phyloP scores from a whole-genome alignment of 2,888 invertebrate species.

The Microplitis manilae region DNA sequence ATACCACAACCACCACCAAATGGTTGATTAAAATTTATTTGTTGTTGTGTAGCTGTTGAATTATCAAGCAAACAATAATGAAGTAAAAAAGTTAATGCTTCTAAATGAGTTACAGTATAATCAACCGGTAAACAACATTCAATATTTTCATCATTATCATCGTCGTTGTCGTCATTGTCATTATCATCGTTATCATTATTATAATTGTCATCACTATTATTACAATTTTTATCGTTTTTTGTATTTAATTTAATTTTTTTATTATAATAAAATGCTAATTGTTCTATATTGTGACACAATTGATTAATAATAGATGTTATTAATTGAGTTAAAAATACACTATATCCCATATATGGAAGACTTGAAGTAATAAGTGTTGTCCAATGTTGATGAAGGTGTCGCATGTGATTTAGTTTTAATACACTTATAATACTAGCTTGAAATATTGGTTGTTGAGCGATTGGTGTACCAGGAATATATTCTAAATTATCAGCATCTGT shows the following conservation, averaged over 20 bases:
- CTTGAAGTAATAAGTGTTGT: constrained; percentile 85
- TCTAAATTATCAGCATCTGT: constrained; percentile 71
- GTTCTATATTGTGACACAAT: constrained; percentile 84
- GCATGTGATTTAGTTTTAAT: constrained; percentile 79
- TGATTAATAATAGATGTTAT: constrained; percentile 86
- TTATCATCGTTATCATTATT: constrained; percentile 47
- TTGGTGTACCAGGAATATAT: constrained; percentile 77
- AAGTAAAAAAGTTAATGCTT: constrained; percentile 83
- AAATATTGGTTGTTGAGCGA: constrained; percentile 88
- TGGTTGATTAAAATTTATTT: constrained; percentile 75
- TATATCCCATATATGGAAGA: constrained; percentile 81
- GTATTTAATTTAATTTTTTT: constrained; percentile 57
- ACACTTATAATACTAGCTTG: constrained; percentile 85
- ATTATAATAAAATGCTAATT: constrained; percentile 69
- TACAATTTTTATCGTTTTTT: constrained; percentile 14
- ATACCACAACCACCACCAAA: constrained; percentile 63
- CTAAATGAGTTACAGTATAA: constrained; percentile 84
- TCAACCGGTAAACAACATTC: constrained; percentile 79
- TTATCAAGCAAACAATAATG: constrained; percentile 86
- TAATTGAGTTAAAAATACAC: constrained; percentile 81
- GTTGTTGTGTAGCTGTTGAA: constrained; percentile 70
- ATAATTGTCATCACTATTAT: not conserved
- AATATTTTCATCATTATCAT: constrained; percentile 57
- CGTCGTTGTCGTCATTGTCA: not conserved
- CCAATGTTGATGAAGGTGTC: constrained; percentile 87